A percentile compares a stretch with the other conserved stretches of the same genome.
Evolutionary conservation across 2,797 vertebrate genomes (phyloP).

Genomic region (Meda fulgida): DNA sequence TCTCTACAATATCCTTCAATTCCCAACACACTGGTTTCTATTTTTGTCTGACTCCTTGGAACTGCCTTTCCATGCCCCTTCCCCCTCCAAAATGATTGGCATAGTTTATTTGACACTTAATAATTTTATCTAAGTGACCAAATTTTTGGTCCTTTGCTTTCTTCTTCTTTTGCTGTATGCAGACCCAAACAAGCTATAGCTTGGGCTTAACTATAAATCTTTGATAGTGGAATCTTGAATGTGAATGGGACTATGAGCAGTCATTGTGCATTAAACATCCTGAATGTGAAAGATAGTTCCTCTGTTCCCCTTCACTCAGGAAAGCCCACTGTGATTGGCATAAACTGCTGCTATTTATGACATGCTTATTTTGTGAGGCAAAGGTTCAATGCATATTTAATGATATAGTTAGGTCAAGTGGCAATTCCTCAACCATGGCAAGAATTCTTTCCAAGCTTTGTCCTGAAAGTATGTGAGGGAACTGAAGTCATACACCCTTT

Average conservation of each 20-base stretch:
- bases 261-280: slow-evolving; percentile 39
- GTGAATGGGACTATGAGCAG: slow-evolving; percentile 10
- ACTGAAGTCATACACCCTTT: slow-evolving; percentile 16
- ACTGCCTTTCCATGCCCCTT: slow-evolving; percentile 68
- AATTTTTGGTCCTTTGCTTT: not conserved
- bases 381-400: slow-evolving; percentile 71
- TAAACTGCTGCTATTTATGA: slow-evolving; percentile 7
- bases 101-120: slow-evolving; percentile 26
- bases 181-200: not conserved
- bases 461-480: slow-evolving; percentile 40
- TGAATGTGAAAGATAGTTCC: slow-evolving; percentile 36
- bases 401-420: slow-evolving; percentile 66
- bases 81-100: slow-evolving; percentile 37
- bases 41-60: slow-evolving; percentile 68
- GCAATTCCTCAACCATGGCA: slow-evolving; percentile 66
- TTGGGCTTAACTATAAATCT: not conserved
- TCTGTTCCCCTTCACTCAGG: not conserved
- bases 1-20: slow-evolving; percentile 59
- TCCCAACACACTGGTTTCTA: slow-evolving; percentile 65
- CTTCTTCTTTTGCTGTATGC: not conserved
- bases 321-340: not conserved
- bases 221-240: slow-evolving; percentile 20
- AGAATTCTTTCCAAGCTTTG: slow-evolving; percentile 62
- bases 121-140: slow-evolving; percentile 34
- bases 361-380: slow-evolving; percentile 58